Conservation (phyloP, 2,888 invertebrate species). For the Xylota sylvarum region DNA sequence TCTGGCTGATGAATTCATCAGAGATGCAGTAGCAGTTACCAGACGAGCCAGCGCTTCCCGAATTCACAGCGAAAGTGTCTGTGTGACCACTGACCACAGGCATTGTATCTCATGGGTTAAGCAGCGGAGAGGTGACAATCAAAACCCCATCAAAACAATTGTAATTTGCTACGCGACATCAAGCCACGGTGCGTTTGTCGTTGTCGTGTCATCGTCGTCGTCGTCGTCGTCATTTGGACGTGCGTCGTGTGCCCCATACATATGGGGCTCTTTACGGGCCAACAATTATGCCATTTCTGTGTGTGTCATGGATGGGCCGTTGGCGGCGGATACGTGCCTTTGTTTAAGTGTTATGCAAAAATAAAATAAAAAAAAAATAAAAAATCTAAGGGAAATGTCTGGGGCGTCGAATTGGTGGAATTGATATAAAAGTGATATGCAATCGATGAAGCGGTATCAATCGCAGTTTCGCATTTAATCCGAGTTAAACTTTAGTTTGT, state of each 20-base stretch:
- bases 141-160: constrained; percentile 66
- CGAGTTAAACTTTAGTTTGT: constrained; percentile 46
- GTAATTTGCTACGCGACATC: constrained; percentile 61
- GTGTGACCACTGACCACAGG: constrained; percentile 13
- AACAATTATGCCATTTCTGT: constrained; percentile 73
- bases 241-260: constrained; percentile 64
- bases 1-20: background rate
- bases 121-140: constrained; percentile 19
- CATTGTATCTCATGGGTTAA: background rate
- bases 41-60: constrained; percentile 41
- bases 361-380: background rate
- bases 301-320: constrained; percentile 64
- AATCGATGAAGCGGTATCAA: constrained; percentile 70
- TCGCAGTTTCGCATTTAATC: constrained; percentile 62
- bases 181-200: constrained; percentile 7
- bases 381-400: constrained; percentile 41
- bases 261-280: constrained; percentile 53
- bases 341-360: constrained; percentile 68
- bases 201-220: background rate
- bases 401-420: constrained; percentile 28
- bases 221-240: constrained; percentile 44
- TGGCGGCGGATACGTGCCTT: constrained; percentile 64
- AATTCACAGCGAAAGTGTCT: constrained; percentile 54
- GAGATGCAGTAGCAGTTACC: background rate
- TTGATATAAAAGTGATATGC: constrained; percentile 76